Base-by-base conservation (phyloP, 2,113 vertebrate genomes). In the Cebidichthys violaceus region DNA sequence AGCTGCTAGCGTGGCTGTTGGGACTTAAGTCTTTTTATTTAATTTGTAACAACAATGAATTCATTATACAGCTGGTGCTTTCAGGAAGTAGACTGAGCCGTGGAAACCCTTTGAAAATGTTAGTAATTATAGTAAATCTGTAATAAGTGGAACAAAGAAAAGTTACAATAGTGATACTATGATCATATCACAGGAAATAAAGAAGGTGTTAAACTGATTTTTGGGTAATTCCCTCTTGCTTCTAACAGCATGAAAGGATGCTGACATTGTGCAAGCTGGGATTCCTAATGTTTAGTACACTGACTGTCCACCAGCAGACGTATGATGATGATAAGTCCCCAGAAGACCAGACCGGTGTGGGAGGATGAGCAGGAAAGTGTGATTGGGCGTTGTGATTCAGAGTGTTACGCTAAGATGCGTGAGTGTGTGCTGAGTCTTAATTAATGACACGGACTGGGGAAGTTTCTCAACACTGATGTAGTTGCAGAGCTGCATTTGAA, bases 381-480 rank as follows among this genome's bases (percentile, higher is more conserved):
- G 55, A 52, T 29, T 18, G 2, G n/a, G 15, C 8, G 10, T 2
- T 41, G 60, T 76, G 84, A 82, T 70, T 84, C 66, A 87, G 68
- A 61, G 35, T 50, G 20, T 77, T 70, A 22, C 29, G 14, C 61
- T 74, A 18, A 18, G 52, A 18, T 74, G 54, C 1, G 41, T 73
- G 41, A 45, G 37, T 11, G 1, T 67, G 15, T 3, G 15, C 7
- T 24, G 62, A 52, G 5, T 45, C 62, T 43, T 1, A 70, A 35
- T 43, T 1, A 70, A 35, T n/a, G 68, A 72, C 10, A 4, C 22
- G n/a, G 33, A 50, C 37, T 55, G 54, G 57, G 35, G 14, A n/a
- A 66, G 67, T 75, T 74, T 68, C 17, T 11, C 31, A 69, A 85
- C 27, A 24, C 65, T 65, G 66, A 71, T 4, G 7, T 24, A 54